Base-by-base conservation (phyloP, 2,113 vertebrate genomes). In the Colinus virginianus region DNA sequence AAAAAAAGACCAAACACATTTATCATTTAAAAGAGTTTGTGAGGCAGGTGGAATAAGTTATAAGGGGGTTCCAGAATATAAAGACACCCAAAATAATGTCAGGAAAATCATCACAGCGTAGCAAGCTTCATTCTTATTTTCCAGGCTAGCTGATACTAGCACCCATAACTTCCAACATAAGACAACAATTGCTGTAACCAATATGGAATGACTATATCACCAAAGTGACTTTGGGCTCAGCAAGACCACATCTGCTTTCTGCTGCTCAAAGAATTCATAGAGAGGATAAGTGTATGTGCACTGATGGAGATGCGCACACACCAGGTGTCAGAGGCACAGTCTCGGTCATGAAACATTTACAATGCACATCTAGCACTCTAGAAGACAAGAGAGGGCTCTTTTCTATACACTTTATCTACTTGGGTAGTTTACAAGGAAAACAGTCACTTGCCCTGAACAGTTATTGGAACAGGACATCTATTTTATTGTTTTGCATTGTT, bases 341-440 rank as follows among this genome's bases (percentile, higher is more conserved):
- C n/a, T 34, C 58, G 70, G 32, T 21, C 11, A 16, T 74, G 22
- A 49, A 49, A 25, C 30, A 48, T 48, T 20, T 34, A 45, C 40
- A 51, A 34, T 0, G 13, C 45, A 28, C 43, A 62, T n/a, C n/a
- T 3, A 83, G 56, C 0, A 2, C 19, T 10, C 25, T 46, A 12
- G 40, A 69, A 58, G 18, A 71, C 28, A 68, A 67, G 1, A 1
- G 11, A 46, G 38, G 7, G 8, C 21, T 68, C 32, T 43, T 59
- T 46, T 53, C 62, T 48, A n/a, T 12, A 6, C 9, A 11, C 30
- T 34, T 45, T 20, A 69, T 53, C 43, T 64, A 51, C n/a, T 43
- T 55, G 19, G 13, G 38, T 38, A 22, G 12, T 53, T 56, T 46
- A 63, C 15, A 61, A 55, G 1, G 3, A 46, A 34, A 53, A 58